These are phyloP conservation scores for Kuschelorhynchus macadamiae DNA, from an alignment of 2,888 invertebrate species.

Conservation along the genomic window DNA sequence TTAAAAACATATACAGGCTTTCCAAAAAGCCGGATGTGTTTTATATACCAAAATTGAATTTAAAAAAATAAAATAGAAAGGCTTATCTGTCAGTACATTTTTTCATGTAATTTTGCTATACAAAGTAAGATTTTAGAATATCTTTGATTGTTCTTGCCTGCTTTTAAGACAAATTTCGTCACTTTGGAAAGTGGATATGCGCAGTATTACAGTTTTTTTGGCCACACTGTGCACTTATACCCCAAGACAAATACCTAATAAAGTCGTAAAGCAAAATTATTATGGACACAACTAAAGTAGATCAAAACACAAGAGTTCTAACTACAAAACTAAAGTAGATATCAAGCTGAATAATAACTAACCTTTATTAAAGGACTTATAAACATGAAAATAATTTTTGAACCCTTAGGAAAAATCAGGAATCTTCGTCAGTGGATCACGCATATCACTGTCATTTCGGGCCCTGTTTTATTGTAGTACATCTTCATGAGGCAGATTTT, in stretches of 20 bases:
- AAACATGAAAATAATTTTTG: constrained; percentile 1
- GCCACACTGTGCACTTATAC: constrained; percentile 10
- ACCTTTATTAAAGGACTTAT: constrained; percentile 6
- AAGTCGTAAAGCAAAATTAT: constrained; percentile 1
- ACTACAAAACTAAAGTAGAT: constrained; percentile 1
- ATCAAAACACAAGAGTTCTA: too few species aligned
- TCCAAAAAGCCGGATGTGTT: too few species aligned
- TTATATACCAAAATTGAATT: too few species aligned
- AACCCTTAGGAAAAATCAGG: neutral
- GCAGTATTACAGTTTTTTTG: neutral
- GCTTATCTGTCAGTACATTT: too few species aligned
- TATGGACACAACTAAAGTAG: constrained; percentile 14
- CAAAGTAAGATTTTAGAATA: too few species aligned
- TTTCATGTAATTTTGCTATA: too few species aligned
- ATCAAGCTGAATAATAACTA: neutral
- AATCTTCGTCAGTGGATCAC: constrained; percentile 19
- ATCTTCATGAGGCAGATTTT: constrained; percentile 13
- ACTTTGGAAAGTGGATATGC: too few species aligned
- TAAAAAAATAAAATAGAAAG: too few species aligned
- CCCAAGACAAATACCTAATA: constrained; percentile 10
- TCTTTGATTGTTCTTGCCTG: too few species aligned
- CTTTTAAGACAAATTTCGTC: too few species aligned
- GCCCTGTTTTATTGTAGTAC: neutral
- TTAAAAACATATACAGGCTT: too few species aligned
- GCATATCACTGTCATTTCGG: neutral